Percentiles rank a stretch among this genome's conserved stretches.
Conservation (phyloP, 2,888 invertebrate genomes). For the Andrena minutula region DNA sequence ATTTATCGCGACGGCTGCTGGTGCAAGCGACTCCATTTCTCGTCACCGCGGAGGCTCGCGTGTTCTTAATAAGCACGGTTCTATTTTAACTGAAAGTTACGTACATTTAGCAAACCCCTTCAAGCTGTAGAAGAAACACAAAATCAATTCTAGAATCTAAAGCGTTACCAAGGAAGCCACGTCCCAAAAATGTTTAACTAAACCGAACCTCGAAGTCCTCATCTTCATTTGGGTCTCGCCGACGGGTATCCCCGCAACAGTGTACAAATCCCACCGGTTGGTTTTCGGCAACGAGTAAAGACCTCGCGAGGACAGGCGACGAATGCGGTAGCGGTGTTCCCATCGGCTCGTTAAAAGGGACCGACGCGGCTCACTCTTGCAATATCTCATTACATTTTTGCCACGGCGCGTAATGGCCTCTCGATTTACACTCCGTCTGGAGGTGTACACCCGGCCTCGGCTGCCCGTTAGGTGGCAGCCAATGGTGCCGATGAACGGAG, state of each 20-base stretch:
- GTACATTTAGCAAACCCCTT: no score
- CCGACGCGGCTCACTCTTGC: conserved; percentile 56
- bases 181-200: no score
- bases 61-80: not conserved
- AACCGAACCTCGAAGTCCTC: no score
- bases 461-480: conserved; percentile 72
- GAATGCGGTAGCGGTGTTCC: conserved; percentile 31
- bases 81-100: no score
- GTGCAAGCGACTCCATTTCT: not conserved
- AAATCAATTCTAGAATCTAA: no score
- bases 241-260: conserved; percentile 2
- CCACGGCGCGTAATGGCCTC: conserved; percentile 75
- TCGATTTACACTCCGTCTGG: conserved; percentile 75
- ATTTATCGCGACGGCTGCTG: conserved; percentile 21
- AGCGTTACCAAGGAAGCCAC: no score
- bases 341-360: conserved; percentile 68
- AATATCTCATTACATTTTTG: conserved; percentile 76
- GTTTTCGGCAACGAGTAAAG: conserved; percentile 55
- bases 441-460: conserved; percentile 27
- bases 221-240: no score
- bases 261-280: conserved; percentile 56
- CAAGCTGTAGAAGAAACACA: no score
- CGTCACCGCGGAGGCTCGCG: not conserved
- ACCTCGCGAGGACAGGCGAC: conserved; percentile 40
- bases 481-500: conserved; percentile 74